These are phyloP conservation scores for Seriola aureovittata DNA, from an alignment of 2,113 vertebrate genomes.

Conservation along the genomic window DNA sequence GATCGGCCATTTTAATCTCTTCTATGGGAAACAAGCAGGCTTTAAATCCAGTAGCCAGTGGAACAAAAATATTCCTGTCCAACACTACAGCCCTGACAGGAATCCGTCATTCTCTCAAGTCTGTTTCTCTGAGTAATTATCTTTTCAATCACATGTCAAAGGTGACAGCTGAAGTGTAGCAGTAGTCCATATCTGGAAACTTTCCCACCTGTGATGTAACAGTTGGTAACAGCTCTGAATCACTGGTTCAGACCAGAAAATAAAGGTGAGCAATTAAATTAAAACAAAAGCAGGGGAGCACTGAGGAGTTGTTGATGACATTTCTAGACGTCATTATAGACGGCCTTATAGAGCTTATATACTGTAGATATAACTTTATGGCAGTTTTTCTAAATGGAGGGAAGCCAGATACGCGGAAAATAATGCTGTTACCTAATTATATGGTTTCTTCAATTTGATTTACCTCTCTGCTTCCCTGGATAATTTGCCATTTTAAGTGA, in stretches of 20 bases:
- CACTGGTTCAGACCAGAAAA: not conserved
- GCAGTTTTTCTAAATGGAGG: no score
- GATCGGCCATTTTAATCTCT: slow-evolving; percentile 1
- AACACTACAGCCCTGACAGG: no score
- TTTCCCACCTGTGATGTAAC: not conserved
- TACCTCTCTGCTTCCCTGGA: no score
- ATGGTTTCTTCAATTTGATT: not conserved
- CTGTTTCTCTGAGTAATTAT: not conserved
- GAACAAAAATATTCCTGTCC: not conserved
- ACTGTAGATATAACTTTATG: no score
- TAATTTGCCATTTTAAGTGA: no score
- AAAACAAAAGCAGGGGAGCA: not conserved
- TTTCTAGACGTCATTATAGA: not conserved
- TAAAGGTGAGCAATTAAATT: not conserved
- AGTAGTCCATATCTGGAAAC: not conserved
- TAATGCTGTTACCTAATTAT: not conserved
- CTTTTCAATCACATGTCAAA: not conserved
- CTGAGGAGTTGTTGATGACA: not conserved
- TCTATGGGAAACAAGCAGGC: not conserved
- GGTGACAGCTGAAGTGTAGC: not conserved
- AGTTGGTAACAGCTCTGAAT: not conserved
- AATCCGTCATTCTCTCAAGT: not conserved
- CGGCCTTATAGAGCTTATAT: no score
- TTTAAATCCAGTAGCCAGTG: not conserved
- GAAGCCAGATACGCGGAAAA: no score